phyloP scores from a whole-genome alignment of 2,113 vertebrate species.

The Damaliscus lunatus region DNA sequence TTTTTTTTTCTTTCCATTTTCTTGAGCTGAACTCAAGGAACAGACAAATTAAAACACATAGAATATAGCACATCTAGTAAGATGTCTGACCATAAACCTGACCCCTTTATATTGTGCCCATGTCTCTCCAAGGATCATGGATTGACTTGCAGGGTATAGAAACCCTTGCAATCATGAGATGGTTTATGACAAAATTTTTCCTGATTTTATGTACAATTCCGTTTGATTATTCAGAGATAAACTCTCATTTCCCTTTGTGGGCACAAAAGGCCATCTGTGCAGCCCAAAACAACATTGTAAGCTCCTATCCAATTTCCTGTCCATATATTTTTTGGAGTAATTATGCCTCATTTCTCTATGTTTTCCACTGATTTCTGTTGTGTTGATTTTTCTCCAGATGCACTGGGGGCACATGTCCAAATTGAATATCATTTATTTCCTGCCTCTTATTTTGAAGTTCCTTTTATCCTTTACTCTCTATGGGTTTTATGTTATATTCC shows the following conservation, averaged over 20 bases:
- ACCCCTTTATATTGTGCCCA: neutral
- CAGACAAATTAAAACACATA: neutral
- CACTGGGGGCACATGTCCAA: slow-evolving; percentile 38
- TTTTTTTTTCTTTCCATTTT: neutral
- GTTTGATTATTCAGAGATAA: neutral
- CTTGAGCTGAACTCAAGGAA: neutral
- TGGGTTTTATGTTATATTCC: neutral
- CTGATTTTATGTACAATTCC: neutral
- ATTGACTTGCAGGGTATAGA: neutral
- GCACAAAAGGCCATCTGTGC: neutral
- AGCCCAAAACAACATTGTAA: neutral
- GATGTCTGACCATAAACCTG: neutral
- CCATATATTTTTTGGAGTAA: neutral
- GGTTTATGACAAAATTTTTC: neutral
- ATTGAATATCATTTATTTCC: slow-evolving; percentile 57
- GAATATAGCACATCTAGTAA: neutral
- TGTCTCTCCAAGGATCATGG: neutral
- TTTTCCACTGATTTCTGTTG: slow-evolving; percentile 40
- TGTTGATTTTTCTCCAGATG: slow-evolving; percentile 57
- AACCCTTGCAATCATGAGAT: neutral
- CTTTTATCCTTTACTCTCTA: slow-evolving; percentile 22
- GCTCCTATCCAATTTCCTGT: slow-evolving; percentile 32
- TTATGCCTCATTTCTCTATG: slow-evolving; percentile 20
- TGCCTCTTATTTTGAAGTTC: slow-evolving; percentile 43
- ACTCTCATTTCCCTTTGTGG: slow-evolving; percentile 35